Percentiles rank a stretch among this genome's conserved stretches.
These are phyloP conservation scores for Cygnus buccinator DNA, from an alignment of 2,113 vertebrate species.

Conservation along the genomic window DNA sequence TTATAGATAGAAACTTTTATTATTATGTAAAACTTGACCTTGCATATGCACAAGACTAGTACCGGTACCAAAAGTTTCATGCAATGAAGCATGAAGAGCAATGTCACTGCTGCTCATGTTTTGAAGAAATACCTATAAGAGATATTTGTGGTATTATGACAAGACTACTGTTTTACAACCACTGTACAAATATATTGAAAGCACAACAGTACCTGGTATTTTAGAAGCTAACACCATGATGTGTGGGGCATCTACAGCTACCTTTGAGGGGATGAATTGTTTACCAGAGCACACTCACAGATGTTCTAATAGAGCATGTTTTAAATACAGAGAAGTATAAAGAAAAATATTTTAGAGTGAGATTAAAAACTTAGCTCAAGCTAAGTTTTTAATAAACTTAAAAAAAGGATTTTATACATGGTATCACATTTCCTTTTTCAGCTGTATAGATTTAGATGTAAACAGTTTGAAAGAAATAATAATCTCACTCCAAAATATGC, in stretches of 20 bases:
- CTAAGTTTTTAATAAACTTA: not conserved
- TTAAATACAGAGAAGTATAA: not conserved
- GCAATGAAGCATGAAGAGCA: not conserved
- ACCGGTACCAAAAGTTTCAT: not conserved
- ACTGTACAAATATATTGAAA: not conserved
- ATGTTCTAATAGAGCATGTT: not conserved
- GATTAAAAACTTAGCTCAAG: not conserved
- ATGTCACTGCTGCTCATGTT: not conserved
- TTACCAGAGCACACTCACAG: not conserved
- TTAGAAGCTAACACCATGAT: not conserved
- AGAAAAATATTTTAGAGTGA: not conserved
- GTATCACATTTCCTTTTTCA: not conserved
- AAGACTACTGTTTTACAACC: not conserved
- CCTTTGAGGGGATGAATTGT: not conserved
- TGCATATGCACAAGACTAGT: not conserved
- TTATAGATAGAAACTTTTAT: not conserved
- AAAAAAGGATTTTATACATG: not conserved
- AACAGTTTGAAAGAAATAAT: not conserved
- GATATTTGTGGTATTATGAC: not conserved
- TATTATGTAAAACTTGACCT: not conserved
- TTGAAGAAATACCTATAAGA: not conserved
- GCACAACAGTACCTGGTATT: not conserved
- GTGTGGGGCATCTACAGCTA: fast-evolving
- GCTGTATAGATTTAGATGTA: not conserved
- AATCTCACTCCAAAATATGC: not conserved